Conservation (phyloP, 2,888 invertebrate genomes). For the Thera britannica region DNA sequence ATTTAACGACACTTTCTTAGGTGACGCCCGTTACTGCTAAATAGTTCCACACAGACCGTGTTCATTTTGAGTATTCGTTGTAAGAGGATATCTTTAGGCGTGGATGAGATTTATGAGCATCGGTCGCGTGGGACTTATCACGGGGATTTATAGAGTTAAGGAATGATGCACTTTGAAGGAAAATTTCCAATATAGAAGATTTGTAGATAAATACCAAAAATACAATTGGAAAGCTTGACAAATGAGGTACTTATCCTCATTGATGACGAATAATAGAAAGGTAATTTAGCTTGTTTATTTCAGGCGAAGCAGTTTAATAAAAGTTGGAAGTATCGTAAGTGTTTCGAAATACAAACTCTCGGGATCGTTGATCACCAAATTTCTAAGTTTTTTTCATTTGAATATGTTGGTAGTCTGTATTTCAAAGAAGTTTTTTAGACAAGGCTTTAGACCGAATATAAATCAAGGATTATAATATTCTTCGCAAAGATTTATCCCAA, state of each 20-base stretch:
- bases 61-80: constrained; percentile 52
- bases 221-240: not conserved
- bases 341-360: not conserved
- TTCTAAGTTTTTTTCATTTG: constrained; percentile 9
- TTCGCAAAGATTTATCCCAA: constrained; percentile 42
- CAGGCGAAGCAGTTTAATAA: no score
- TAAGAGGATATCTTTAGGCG: constrained; percentile 53
- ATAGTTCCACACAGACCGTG: constrained; percentile 45
- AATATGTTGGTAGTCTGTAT: no score
- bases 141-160: constrained; percentile 53
- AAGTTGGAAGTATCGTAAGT: not conserved
- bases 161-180: constrained; percentile 6
- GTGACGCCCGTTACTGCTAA: constrained; percentile 34
- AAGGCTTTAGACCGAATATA: constrained; percentile 36
- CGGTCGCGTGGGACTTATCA: constrained; percentile 56
- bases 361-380: constrained; percentile 1
- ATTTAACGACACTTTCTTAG: constrained; percentile 25
- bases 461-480: constrained; percentile 48
- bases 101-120: constrained; percentile 61
- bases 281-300: not conserved
- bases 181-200: not conserved
- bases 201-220: not conserved
- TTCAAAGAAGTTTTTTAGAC: not conserved
- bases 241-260: not conserved
- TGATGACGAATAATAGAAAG: not conserved